Evolutionary conservation across 2,888 invertebrate species (phyloP).

Genomic region (Magallana nippona): DNA sequence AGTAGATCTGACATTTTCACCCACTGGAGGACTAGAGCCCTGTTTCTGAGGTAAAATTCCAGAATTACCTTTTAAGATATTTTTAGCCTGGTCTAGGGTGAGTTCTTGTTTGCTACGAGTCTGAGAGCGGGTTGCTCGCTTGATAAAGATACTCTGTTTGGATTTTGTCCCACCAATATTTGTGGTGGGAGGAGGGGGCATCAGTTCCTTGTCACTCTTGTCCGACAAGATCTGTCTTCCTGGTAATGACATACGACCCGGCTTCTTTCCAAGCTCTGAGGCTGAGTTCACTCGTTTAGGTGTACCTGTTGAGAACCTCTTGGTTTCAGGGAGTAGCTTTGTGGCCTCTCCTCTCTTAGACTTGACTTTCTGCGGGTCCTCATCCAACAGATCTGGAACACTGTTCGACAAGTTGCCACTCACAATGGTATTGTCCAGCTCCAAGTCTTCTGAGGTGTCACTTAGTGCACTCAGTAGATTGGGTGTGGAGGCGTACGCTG

Average conservation of each 20-base stretch:
- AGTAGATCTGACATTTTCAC: slow-evolving; percentile 23
- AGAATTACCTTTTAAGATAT: slow-evolving; percentile 73
- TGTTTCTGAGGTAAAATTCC: slow-evolving; percentile 61
- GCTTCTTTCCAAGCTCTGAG: slow-evolving; percentile 24
- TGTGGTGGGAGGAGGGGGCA: slow-evolving; percentile 66
- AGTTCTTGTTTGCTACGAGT: slow-evolving; percentile 64
- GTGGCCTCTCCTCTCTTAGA: slow-evolving; percentile 15
- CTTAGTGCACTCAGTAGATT: slow-evolving; percentile 59
- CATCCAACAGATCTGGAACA: slow-evolving; percentile 47
- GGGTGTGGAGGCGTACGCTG: slow-evolving; percentile 66
- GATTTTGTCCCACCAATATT: slow-evolving; percentile 47
- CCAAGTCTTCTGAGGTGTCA: slow-evolving; percentile 40
- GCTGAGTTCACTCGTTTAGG: slow-evolving; percentile 41
- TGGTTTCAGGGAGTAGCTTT: slow-evolving; percentile 25
- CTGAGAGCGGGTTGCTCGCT: slow-evolving; percentile 56
- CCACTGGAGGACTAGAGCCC: slow-evolving; percentile 33
- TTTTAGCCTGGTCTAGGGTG: slow-evolving; percentile 72
- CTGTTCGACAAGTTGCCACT: slow-evolving; percentile 52
- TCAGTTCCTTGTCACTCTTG: slow-evolving; percentile 59
- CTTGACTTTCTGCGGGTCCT: slow-evolving; percentile 27
- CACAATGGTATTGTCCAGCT: slow-evolving; percentile 48
- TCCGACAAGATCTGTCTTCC: slow-evolving; percentile 42
- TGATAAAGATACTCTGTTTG: slow-evolving; percentile 56
- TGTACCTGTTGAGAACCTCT: slow-evolving; percentile 47
- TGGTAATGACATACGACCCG: slow-evolving; percentile 46